Evolutionary conservation across 2,113 vertebrate species (phyloP).

Genomic region (Epinephelus cyanopodus): DNA sequence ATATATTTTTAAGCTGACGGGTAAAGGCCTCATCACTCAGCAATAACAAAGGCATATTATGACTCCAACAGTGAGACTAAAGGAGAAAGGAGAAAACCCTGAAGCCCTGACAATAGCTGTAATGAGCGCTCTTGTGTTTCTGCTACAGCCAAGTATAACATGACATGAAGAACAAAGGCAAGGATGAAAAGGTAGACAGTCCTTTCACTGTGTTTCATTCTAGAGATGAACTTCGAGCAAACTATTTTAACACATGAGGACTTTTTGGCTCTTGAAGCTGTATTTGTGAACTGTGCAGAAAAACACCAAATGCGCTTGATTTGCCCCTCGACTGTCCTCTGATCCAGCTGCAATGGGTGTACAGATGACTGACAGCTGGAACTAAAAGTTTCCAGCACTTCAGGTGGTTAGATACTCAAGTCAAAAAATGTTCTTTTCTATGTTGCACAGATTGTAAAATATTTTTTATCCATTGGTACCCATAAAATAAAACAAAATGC

Average conservation of each 20-base stretch:
- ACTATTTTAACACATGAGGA: slow-evolving; percentile 1
- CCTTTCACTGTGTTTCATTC: neutral
- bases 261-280: neutral
- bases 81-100: neutral
- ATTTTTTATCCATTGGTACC: neutral
- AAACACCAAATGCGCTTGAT: slow-evolving; percentile 3
- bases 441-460: neutral
- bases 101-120: neutral
- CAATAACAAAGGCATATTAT: slow-evolving; percentile 8
- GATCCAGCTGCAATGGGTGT: neutral
- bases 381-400: neutral
- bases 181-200: slow-evolving; percentile 6
- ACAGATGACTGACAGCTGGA: slow-evolving; percentile 24
- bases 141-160: neutral
- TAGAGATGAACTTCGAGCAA: neutral
- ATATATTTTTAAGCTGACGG: neutral
- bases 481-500: neutral
- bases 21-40: neutral
- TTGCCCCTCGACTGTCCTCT: neutral
- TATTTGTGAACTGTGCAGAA: neutral
- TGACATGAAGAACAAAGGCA: slow-evolving; percentile 24
- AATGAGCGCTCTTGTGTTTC: neutral
- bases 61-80: neutral
- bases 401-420: neutral
- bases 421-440: neutral